Conservation (phyloP, 2,888 invertebrate species). For the Himalopsyche anomala region DNA sequence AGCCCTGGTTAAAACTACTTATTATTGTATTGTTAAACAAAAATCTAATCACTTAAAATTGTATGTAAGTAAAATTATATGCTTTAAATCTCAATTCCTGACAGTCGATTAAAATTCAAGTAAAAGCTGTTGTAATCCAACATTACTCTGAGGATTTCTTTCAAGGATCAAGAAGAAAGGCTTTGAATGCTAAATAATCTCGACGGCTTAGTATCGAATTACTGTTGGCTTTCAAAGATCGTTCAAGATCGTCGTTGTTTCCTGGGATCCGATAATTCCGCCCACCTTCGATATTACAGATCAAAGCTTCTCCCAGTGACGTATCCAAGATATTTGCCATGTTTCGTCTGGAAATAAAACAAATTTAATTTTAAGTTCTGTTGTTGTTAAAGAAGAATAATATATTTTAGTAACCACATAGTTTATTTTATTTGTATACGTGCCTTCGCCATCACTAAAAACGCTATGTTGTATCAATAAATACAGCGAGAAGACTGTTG, state of each 20-base stretch:
- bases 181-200: slow-evolving; percentile 42
- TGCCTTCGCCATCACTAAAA: too few relatives aligned
- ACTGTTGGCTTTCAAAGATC: slow-evolving; percentile 31
- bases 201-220: slow-evolving; percentile 40
- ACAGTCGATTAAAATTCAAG: neutral
- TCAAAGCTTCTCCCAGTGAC: slow-evolving; percentile 24
- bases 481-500: too few relatives aligned
- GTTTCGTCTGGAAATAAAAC: too few relatives aligned
- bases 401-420: too few relatives aligned
- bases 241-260: slow-evolving; percentile 39
- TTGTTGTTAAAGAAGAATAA: too few relatives aligned
- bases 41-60: too few relatives aligned
- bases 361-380: too few relatives aligned
- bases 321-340: neutral
- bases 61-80: too few relatives aligned
- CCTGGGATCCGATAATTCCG: slow-evolving; percentile 19
- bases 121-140: slow-evolving; percentile 28
- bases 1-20: too few relatives aligned
- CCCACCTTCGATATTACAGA: slow-evolving; percentile 40
- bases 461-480: too few relatives aligned
- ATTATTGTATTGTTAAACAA: too few relatives aligned
- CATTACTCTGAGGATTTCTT: slow-evolving; percentile 35
- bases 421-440: too few relatives aligned
- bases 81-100: neutral
- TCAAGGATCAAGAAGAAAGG: slow-evolving; percentile 29